Evolutionary conservation across 2,113 vertebrate genomes (phyloP), one percentile per base, ranked within the genome.

Genomic region (Phrynocephalus versicolor): DNA sequence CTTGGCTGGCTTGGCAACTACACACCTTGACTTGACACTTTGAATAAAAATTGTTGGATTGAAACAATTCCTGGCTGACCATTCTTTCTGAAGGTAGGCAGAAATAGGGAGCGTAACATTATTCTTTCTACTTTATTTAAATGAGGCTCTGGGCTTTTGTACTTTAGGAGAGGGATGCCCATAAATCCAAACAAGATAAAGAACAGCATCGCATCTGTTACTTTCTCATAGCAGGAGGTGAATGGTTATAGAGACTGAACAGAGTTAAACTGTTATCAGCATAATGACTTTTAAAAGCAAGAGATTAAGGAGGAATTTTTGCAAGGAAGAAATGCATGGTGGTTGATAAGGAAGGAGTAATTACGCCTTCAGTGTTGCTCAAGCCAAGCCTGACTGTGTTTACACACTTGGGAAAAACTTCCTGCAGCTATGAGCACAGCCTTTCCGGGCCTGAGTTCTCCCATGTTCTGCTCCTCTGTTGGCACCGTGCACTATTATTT

Each of bases 301-400:
- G 33, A 83, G 58, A 72, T 79, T 87, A 76, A 83, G 1, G 6
- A 1, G 37, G 41, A 67, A 21, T 57, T 0, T 1, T 0, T 1
- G 23, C 80, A 2, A 88, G 92, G 94, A 93, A 94, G 89, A 88
- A 57, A 88, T 86, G 90, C n/a, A 2, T 74, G 21, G 74, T 30
- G 71, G 6, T 87, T 90, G 95, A 95, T 95, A 95, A 95, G 93
- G 89, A 87, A 87, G 60, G 89, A 92, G 86, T 85, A 90, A 90
- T 58, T 85, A 83, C 58, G 37, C 74, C 88, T 91, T 91, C 87
- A 86, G 77, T 87, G 1, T 19, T 82, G 79, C 84, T 79, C 45
- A 75, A 33, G 39, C 90, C 7, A 77, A 81, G 57, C 79, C 79
- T 69, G 87, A 15, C 30, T 2, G 23, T 90, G 88, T 94, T 95